Percentiles rank a stretch among this genome's conserved stretches.
phyloP scores from a whole-genome alignment of 2,888 invertebrate genomes.

The Drosophila longiperda region DNA sequence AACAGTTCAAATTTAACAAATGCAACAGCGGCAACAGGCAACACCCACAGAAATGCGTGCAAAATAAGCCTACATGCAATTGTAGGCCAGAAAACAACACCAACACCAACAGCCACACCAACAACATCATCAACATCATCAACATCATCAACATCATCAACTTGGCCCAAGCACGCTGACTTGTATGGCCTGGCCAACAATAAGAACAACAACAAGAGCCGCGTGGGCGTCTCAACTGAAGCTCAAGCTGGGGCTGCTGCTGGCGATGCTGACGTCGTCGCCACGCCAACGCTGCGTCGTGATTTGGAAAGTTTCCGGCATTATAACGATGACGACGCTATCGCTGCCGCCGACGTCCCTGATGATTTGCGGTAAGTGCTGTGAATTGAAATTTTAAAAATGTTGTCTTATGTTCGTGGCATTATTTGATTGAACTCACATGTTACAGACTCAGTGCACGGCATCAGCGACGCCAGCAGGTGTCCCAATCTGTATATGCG shows the following conservation, averaged over 20 bases:
- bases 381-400: conserved; percentile 28
- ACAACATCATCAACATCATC: conserved; percentile 62
- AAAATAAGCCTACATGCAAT: conserved; percentile 84
- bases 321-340: conserved; percentile 69
- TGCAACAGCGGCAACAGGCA: conserved; percentile 73
- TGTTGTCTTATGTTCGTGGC: conserved; percentile 38
- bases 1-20: conserved; percentile 80
- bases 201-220: conserved; percentile 53
- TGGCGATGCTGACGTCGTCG: conserved; percentile 57
- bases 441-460: conserved; percentile 71
- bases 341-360: conserved; percentile 46
- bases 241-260: conserved; percentile 31
- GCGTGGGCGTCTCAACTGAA: conserved; percentile 74
- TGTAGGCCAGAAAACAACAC: conserved; percentile 72
- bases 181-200: conserved; percentile 75
- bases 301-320: conserved; percentile 85
- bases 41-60: conserved; percentile 82
- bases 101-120: conserved; percentile 55
- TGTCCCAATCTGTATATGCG: conserved; percentile 69
- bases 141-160: conserved; percentile 63
- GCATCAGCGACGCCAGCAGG: conserved; percentile 80
- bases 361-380: conserved; percentile 82
- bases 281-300: conserved; percentile 78
- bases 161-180: conserved; percentile 80
- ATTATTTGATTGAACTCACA: conserved; percentile 57